Conservation (phyloP, 2,888 invertebrate genomes). For the Congeria kusceri region DNA sequence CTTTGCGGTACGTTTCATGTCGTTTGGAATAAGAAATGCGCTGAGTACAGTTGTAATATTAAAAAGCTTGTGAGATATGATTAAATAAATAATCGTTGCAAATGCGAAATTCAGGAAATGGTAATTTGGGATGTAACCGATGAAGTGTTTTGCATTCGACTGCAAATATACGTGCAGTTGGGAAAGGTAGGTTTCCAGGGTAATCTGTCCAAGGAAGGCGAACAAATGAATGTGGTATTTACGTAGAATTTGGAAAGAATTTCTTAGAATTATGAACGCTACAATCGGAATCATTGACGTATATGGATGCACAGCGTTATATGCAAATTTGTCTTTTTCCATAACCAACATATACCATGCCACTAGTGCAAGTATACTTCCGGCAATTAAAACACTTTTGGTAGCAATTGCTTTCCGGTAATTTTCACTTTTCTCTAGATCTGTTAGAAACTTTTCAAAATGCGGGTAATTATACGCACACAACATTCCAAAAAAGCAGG, state of each 20-base stretch:
- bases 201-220: conserved; percentile 77
- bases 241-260: conserved; percentile 70
- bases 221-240: conserved; percentile 72
- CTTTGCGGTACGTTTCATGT: conserved; percentile 50
- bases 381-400: conserved; percentile 40
- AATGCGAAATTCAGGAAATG: conserved; percentile 76
- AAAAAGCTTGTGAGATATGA: conserved; percentile 72
- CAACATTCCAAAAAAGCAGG: conserved; percentile 77
- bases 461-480: conserved; percentile 81
- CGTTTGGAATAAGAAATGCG: conserved; percentile 70
- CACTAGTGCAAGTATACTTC: conserved; percentile 21
- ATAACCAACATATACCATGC: conserved; percentile 70
- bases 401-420: conserved; percentile 9
- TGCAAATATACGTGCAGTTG: conserved; percentile 79
- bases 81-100: conserved; percentile 74
- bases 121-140: conserved; percentile 72
- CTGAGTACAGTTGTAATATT: conserved; percentile 73
- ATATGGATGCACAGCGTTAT: conserved; percentile 75
- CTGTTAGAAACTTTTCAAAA: conserved; percentile 71
- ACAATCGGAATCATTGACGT: conserved; percentile 72
- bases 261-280: conserved; percentile 73
- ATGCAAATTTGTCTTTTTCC: conserved; percentile 66
- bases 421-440: conserved; percentile 62
- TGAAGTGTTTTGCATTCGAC: conserved; percentile 76
- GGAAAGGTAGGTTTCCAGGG: conserved; percentile 79